Conservation (phyloP, 2,113 vertebrate species). For the Maccullochella peelii region DNA sequence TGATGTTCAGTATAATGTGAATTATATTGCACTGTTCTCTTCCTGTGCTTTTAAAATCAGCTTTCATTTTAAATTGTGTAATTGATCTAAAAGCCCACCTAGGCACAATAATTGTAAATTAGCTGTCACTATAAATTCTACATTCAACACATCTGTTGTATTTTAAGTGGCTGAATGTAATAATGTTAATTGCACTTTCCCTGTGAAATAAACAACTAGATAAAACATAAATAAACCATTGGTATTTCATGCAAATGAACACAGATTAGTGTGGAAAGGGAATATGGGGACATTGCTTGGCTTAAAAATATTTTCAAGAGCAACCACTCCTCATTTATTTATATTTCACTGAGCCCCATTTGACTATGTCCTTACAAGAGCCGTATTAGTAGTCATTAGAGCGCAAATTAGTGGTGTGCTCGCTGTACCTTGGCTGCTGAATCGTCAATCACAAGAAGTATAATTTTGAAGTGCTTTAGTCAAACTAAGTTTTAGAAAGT, state of each 20-base stretch:
- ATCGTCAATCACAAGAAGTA: constrained; percentile 63
- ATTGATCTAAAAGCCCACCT: constrained; percentile 26
- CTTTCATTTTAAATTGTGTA: constrained; percentile 1
- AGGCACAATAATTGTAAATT: constrained; percentile 55
- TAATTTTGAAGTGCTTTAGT: constrained; percentile 53
- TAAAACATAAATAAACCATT: constrained; percentile 59
- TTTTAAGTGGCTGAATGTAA: constrained; percentile 47
- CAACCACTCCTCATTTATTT: constrained; percentile 52
- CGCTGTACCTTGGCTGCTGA: constrained; percentile 57
- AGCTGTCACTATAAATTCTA: constrained; percentile 51
- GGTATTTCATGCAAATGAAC: constrained; percentile 61
- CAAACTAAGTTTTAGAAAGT: constrained; percentile 37
- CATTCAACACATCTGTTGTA: constrained; percentile 32
- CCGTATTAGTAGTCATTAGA: constrained; percentile 59
- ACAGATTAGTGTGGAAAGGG: constrained; percentile 48
- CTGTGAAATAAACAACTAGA: constrained; percentile 51
- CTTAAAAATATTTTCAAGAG: constrained; percentile 65
- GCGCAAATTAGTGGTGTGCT: constrained; percentile 54
- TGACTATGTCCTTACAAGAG: constrained; percentile 55
- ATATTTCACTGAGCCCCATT: constrained; percentile 53
- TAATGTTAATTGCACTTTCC: constrained; percentile 45
- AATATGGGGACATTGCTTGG: constrained; percentile 33
- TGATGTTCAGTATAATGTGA: neutral
- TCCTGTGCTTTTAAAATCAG: neutral
- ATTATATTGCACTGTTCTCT: neutral